Base-by-base conservation (phyloP, 2,888 invertebrate species). In the Agelastica alni region DNA sequence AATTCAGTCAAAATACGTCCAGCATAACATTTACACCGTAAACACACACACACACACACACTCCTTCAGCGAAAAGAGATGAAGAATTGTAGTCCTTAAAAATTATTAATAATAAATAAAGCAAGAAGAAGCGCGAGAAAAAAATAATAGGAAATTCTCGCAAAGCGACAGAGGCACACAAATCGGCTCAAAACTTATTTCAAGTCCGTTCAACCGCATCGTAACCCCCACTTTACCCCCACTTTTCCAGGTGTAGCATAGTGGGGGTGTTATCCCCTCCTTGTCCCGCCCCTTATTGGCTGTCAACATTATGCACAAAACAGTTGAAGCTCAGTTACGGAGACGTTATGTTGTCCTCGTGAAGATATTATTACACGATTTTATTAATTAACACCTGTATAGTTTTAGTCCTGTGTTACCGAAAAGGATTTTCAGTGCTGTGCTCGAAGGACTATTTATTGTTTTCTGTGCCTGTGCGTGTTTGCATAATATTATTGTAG, bases 271-370 rank as follows among this genome's bases (percentile, higher is more conserved):
- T 67, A 74, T 73, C 76, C 77, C 76, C 76, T 69, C 75, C 71
- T 63, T 66, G 74, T 69, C 72, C 75, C 75, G 76, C 75, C 77
- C 75, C 76, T 75, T 74, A 75, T 75, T 75, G 75, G 74, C 75
- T 75, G 73, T 75, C 74, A 75, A 75, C 73, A 74, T 73, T 75
- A 76, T 72, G 74, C 74, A 75, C 72, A 74, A 75, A 75, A 75
- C 76, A 77, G 77, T 77, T 72, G 73, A 76, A 76, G 76, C 71
- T 70, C 72, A 71, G 73, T 74, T 72, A 69, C 70, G 74, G 74
- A 71, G 71, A 73, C 73, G 75, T 74, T 70, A 77, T 74, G 76
- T 76, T 76, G 76, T 74, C 72, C 73, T 73, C 72, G 73, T 69
- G 69, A 71, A 70, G 71, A 70, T 67, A 67, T 70, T 68, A 67